Conservation (phyloP, 1,140 invertebrate genomes). For the Latrodectus geometricus region DNA sequence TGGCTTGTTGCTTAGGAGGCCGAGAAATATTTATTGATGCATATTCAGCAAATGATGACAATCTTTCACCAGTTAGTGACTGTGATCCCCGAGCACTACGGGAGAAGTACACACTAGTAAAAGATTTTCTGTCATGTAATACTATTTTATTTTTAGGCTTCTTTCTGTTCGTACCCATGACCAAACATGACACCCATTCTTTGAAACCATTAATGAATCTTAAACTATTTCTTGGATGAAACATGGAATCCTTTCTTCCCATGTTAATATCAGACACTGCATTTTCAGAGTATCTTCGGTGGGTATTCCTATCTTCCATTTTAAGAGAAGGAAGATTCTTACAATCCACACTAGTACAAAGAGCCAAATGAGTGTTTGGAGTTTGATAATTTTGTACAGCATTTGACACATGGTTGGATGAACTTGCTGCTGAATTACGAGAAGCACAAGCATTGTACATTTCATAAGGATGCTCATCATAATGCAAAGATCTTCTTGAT, state of each 20-base stretch:
- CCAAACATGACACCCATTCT: constrained; percentile 51
- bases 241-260: constrained; percentile 27
- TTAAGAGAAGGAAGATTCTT: not conserved
- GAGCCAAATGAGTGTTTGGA: not conserved
- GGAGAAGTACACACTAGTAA: constrained; percentile 43
- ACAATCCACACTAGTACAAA: not conserved
- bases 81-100: constrained; percentile 31
- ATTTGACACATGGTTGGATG: not conserved
- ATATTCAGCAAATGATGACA: constrained; percentile 53
- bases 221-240: constrained; percentile 31
- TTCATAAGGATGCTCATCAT: constrained; percentile 45
- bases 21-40: constrained; percentile 36
- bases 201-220: constrained; percentile 42
- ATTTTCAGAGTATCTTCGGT: not conserved
- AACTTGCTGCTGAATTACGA: not conserved
- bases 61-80: constrained; percentile 35
- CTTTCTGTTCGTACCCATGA: constrained; percentile 28
- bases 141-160: constrained; percentile 40
- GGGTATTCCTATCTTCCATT: not conserved
- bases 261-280: not conserved
- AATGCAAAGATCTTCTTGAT: constrained; percentile 22
- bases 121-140: constrained; percentile 37
- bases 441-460: constrained; percentile 28
- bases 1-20: not conserved
- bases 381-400: not conserved